Percentiles rank a stretch among this genome's conserved stretches.
Evolutionary conservation across 2,113 vertebrate species (phyloP).

Genomic region (Lagopus leucura): DNA sequence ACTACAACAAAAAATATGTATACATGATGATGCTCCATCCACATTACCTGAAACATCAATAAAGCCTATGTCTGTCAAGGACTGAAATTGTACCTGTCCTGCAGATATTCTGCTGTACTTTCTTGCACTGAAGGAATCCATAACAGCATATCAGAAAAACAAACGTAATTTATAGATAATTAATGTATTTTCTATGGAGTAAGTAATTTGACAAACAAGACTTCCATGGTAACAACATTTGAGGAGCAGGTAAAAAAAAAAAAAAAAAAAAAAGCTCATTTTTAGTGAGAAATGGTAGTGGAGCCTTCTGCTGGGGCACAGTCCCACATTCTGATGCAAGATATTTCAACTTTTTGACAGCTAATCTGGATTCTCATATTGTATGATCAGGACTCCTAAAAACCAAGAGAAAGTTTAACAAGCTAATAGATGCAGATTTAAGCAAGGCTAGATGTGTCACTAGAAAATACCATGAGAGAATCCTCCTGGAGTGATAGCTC

Average conservation of each 20-base stretch:
- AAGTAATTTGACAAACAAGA: not conserved
- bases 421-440: not conserved
- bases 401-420: not conserved
- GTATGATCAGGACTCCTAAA: not conserved
- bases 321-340: not conserved
- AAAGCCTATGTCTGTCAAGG: not conserved
- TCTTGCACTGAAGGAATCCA: not conserved
- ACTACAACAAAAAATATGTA: not conserved
- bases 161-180: not conserved
- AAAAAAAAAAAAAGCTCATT: fast-evolving
- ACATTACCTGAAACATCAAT: not conserved
- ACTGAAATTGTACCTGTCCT: not conserved
- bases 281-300: not conserved
- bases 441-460: not conserved
- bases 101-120: too few relatives aligned
- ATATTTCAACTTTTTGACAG: not conserved
- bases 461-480: not conserved
- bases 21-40: not conserved
- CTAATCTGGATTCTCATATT: not conserved
- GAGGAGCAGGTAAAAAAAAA: not conserved
- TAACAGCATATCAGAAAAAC: not conserved
- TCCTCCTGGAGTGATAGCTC: not conserved
- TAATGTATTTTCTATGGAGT: not conserved
- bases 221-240: not conserved
- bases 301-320: not conserved